phyloP scores from a whole-genome alignment of 1,140 invertebrate species.

The Odontomachus brunneus region DNA sequence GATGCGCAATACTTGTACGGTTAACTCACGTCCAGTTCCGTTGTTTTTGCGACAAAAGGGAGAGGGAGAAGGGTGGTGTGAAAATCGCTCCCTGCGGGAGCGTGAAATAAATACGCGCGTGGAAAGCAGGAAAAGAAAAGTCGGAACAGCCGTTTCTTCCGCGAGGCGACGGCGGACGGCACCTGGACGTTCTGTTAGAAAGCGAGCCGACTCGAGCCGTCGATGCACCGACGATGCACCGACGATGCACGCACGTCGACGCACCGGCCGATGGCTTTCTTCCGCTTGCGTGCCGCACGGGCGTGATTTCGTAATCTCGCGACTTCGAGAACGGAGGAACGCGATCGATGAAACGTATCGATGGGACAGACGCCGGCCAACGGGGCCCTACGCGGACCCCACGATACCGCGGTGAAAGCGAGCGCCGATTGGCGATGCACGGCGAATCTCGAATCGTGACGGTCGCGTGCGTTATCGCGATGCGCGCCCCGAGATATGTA shows the following conservation, averaged over 20 bases:
- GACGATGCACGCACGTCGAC: too few species aligned
- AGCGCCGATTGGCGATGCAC: background rate
- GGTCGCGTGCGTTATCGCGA: too few species aligned
- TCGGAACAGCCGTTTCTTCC: slow-evolving; percentile 35
- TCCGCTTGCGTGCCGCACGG: slow-evolving; percentile 29
- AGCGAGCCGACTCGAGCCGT: slow-evolving; percentile 26
- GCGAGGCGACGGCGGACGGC: background rate
- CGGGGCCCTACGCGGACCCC: too few species aligned
- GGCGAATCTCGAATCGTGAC: background rate
- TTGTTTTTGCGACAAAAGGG: background rate
- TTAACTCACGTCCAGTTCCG: background rate
- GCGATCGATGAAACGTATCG: background rate
- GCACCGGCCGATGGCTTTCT: slow-evolving; percentile 22
- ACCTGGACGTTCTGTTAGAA: slow-evolving; percentile 43
- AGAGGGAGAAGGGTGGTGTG: background rate
- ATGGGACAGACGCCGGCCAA: background rate
- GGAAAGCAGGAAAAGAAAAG: slow-evolving; percentile 55
- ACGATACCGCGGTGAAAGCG: too few species aligned
- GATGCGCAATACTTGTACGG: background rate
- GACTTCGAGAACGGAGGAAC: background rate
- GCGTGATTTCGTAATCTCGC: slow-evolving; percentile 32
- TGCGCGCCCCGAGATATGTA: too few species aligned
- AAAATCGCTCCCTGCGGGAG: background rate
- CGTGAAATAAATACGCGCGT: slow-evolving; percentile 31
- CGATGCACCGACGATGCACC: background rate